Base-by-base conservation (phyloP, 2,888 invertebrate species). In the Opisthograptis luteolata region DNA sequence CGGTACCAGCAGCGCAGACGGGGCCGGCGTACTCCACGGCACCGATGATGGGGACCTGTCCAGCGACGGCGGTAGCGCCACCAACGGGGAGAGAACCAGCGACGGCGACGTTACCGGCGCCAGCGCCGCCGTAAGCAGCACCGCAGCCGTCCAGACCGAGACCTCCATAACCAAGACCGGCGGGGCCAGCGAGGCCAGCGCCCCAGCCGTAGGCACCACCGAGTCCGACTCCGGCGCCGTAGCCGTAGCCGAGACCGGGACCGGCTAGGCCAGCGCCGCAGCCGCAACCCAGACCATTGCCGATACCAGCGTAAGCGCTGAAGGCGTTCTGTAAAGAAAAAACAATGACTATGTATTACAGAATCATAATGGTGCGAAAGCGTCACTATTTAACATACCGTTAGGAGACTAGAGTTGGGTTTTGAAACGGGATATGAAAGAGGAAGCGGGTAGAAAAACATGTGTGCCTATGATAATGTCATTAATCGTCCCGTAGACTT, bases 1-100 rank as follows among this genome's bases (percentile, higher is more conserved):
- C 73, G 13, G 50, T 40, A 10, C 74, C 76, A 20, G 49, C 57
- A 12, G 77, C 69, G 19, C 68, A 63, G 13, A 75, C 66, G 2
- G 58, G 55, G 10, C 76, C 76, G 20, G 46, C 51, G 54, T 70
- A 76, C 42, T 64, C 46, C 3, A 75, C 70, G 1, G 62, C 57
- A 10, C 75, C 76, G 32, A 65, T 53, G 53, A 74, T 71, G 35
- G 76, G 77, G 31, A 77, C 73, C 55, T 63, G 62, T 28, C 67
- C 78, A 10, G 54, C 55, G 43, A 66, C 51, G 8, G 50, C 46
- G 42, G 76, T 72, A 39, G 59, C 51, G 19, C 78, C 76, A 24
- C 52, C 45, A 12, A 73, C 66, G 44, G 66, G 65, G 35, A 65
- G 58, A 36, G 60, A 62, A 1, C 68, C 64, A 5, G 54, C 56